Base-by-base conservation (phyloP, 2,888 invertebrate species). In the Scotopteryx bipunctaria region DNA sequence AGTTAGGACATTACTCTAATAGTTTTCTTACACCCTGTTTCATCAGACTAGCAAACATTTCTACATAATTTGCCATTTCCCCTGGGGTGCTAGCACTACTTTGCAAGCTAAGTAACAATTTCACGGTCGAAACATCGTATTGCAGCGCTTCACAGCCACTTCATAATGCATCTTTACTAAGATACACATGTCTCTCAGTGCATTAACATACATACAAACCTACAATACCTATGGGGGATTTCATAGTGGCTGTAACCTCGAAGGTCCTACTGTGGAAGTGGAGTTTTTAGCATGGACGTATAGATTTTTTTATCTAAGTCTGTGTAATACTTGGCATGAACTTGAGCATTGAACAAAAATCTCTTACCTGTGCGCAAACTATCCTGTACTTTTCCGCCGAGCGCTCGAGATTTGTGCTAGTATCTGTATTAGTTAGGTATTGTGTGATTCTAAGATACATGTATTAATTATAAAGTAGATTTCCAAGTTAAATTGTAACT, bases 151-250 rank as follows among this genome's bases (percentile, higher is more conserved):
- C 9, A 47, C 42, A 51, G 51, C 45, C 37, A 52, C 43, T 56
- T 57, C 40, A 56, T 51, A 59, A 59, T 56, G 56, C 59, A 56
- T 56, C 45, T 50, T 36, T 47, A 50, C 53, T 53, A 40, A 29
- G 35, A 45, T 44, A 49, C 44, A 45, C 48, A 45, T 38, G 27
- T 40, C 48, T 51, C 43, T 46, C 43, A 44, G 52, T 53, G 50
- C 52, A 52, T 53, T 54, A 49, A 48, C 44, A 14, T 46, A 40
- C 17, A 32, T 44, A 32, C 41, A 44, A 32, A 44, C 47, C 37
- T 47, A 42, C 41, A 36, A 52, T 41, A 42, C 42, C 52, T 43
- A 37, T 42, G 42, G 41, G 44, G 37, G 44, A 23, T 49, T 52
- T 49, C 38, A 56, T 44, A 36, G 57, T 51, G 43, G 42, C 38